phyloP scores from a whole-genome alignment of 2,888 invertebrate species.

The Artemia sinica region DNA sequence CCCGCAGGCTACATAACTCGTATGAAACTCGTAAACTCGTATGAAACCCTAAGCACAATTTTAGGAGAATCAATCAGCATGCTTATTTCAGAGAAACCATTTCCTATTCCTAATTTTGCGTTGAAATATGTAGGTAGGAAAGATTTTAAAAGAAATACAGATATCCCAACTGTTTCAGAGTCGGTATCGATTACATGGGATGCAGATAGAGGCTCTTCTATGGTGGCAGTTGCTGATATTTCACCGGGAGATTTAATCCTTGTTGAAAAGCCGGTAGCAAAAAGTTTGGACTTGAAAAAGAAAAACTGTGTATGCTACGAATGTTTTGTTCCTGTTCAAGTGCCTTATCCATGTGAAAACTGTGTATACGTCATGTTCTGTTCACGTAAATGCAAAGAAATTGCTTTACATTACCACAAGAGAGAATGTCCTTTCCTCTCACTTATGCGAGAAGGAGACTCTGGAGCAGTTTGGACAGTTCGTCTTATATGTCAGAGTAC shows the following conservation, averaged over 20 bases:
- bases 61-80: background rate
- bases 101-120: slow-evolving; percentile 10
- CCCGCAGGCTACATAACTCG: background rate
- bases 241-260: background rate
- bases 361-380: background rate
- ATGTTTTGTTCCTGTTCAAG: background rate
- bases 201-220: background rate
- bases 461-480: background rate
- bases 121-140: background rate
- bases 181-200: background rate
- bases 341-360: background rate
- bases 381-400: slow-evolving; percentile 9
- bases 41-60: background rate
- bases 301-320: background rate
- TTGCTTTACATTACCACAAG: background rate
- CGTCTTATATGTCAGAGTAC: background rate
- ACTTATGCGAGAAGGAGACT: background rate
- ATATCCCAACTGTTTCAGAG: background rate
- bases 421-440: slow-evolving; percentile 5
- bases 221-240: slow-evolving; percentile 5
- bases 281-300: no score
- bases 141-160: background rate
- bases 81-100: background rate
- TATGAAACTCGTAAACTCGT: background rate
- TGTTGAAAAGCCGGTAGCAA: background rate